These are phyloP conservation scores for Anagyrus pseudococci DNA, from an alignment of 2,888 invertebrate species.

Conservation along the genomic window DNA sequence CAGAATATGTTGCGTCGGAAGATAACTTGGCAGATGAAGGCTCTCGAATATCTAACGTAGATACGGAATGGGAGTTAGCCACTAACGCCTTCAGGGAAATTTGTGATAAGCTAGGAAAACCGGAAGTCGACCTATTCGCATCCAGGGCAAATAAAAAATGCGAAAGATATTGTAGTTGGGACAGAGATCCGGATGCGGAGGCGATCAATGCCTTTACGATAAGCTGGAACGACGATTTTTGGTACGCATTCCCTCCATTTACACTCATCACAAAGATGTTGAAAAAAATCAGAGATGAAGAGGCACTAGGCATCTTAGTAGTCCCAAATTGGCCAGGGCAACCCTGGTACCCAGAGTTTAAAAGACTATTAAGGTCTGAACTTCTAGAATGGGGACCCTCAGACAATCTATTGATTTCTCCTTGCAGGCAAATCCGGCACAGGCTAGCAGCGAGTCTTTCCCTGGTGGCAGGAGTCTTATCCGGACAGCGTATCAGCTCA, in stretches of 20 bases:
- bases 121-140: constrained; percentile 38
- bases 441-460: neutral
- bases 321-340: constrained; percentile 31
- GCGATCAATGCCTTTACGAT: constrained; percentile 38
- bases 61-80: constrained; percentile 40
- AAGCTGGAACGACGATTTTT: constrained; percentile 28
- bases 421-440: neutral
- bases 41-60: constrained; percentile 37
- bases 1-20: constrained; percentile 38
- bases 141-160: constrained; percentile 38
- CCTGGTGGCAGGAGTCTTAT: neutral
- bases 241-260: constrained; percentile 43
- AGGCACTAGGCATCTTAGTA: constrained; percentile 18
- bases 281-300: constrained; percentile 36
- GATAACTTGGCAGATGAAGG: constrained; percentile 41
- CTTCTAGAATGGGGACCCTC: neutral
- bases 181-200: constrained; percentile 35
- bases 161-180: constrained; percentile 33
- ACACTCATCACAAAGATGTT: constrained; percentile 37
- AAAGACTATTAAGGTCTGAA: neutral
- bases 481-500: neutral
- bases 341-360: constrained; percentile 26
- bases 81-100: constrained; percentile 32
- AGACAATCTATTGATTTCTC: neutral
- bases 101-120: constrained; percentile 18